A percentile compares a stretch with the other conserved stretches of the same genome.
Evolutionary conservation across 2,113 vertebrate genomes (phyloP).

Genomic region (Ictalurus furcatus): DNA sequence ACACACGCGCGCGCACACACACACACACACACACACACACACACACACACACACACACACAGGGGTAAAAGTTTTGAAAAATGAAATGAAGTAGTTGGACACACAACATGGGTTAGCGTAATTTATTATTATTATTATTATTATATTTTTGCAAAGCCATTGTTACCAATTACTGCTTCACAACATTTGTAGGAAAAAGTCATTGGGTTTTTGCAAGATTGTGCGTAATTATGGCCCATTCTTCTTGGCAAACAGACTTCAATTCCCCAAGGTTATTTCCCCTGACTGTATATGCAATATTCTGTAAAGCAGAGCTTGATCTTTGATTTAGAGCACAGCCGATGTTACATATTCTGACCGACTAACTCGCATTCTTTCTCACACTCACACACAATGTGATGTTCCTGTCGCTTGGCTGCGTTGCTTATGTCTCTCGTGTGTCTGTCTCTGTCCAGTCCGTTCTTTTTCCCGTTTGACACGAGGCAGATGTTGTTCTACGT

Average conservation of each 20-base stretch:
- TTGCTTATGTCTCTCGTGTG: neutral
- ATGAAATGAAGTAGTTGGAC: no score
- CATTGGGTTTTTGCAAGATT: neutral
- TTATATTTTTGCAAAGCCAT: neutral
- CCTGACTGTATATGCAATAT: neutral
- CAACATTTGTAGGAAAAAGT: neutral
- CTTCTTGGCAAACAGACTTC: neutral
- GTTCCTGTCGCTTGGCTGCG: neutral
- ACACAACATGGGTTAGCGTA: no score
- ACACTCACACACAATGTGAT: neutral
- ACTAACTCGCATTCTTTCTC: neutral
- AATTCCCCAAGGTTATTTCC: neutral
- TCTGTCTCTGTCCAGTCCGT: conserved; percentile 78
- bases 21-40: neutral
- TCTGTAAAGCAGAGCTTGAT: neutral
- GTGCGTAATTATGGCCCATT: neutral
- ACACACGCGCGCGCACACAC: conserved; percentile 13
- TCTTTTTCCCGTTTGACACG: conserved; percentile 99
- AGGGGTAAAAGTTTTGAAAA: no score
- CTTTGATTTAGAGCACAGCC: neutral
- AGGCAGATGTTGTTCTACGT: conserved; percentile 99
- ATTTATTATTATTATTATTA: no score
- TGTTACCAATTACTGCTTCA: neutral
- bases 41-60: no score
- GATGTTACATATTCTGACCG: neutral